Conservation (phyloP, 2,888 invertebrate species). For the Agonum fuliginosum region DNA sequence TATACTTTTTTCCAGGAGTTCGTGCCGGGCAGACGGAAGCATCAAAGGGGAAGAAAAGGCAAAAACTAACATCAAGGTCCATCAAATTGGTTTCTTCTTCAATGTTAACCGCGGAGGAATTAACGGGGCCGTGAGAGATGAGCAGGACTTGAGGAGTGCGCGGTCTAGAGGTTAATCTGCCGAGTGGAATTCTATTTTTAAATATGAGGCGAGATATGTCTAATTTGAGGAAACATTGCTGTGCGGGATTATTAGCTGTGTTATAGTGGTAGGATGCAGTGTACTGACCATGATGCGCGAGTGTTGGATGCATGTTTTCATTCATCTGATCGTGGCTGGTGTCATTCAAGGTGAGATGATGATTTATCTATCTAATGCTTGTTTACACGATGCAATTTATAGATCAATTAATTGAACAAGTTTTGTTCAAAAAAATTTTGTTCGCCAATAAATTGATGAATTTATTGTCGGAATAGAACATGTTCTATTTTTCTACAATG, state of each 20-base stretch:
- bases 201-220: conserved; percentile 2
- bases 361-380: no score
- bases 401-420: no score
- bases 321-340: conserved; percentile 63
- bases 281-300: conserved; percentile 62
- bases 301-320: conserved; percentile 64
- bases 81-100: conserved; percentile 44
- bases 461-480: no score
- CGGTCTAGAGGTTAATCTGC: conserved; percentile 25
- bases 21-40: conserved; percentile 28
- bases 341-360: conserved; percentile 63
- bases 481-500: no score
- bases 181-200: conserved; percentile 27
- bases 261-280: conserved; percentile 40
- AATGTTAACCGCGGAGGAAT: conserved; percentile 42
- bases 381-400: no score
- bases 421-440: no score
- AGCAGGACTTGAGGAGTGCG: conserved; percentile 19
- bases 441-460: no score
- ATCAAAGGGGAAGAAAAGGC: conserved; percentile 28
- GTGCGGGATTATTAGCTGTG: conserved; percentile 15
- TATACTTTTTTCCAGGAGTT: conserved; percentile 42
- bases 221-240: not conserved
- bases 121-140: conserved; percentile 32
- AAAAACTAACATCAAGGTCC: conserved; percentile 49